Base-by-base conservation (phyloP, 1,140 invertebrate species). In the Drosophila triauraria region DNA sequence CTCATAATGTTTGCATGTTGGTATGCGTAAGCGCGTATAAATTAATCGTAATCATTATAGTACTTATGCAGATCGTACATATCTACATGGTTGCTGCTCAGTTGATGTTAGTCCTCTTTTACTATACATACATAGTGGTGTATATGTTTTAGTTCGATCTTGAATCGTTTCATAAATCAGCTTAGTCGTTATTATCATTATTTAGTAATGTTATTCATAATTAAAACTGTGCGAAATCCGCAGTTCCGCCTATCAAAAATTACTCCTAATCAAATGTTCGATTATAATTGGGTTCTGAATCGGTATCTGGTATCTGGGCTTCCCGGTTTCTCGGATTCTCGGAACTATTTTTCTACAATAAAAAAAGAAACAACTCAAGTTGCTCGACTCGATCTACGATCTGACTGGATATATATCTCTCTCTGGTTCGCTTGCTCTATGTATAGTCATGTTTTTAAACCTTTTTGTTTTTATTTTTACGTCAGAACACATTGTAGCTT, bases 401-500 rank as follows among this genome's bases (percentile, higher is more conserved):
- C 68, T 82, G 74, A 79, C 77, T 72, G 75, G 65, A 85, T 57
- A 77, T 50, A 59, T 54, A 27, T 70, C 42, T 57, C 38, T 72
- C 46, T 35, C 8, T 53, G 7, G 13, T n/a, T 63, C 17, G 4
- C 17, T 63, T 23, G 27, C 17, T 58, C 20, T 38, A 48, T 56
- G 43, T 80, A 70, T 64, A 88, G 83, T 83, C 84, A 82, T 70
- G 53, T 80, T 88, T 54, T 88, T 59, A 88, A 87, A 80, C 84
- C 84, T 74, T 77, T 64, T 71, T 80, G 75, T 65, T 75, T 75
- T 48, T 44, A 60, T 60, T 51, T 10, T 56, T 56, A 15, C 17
- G 38, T 74, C 47, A 87, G 83, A 87, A 87, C 83, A 87, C 83
- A 87, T 87, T 63, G 80, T 83, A 88, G 84, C 83, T 88, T 80